phyloP scores from a whole-genome alignment of 2,113 vertebrate genomes.

The Hemicordylus capensis region DNA sequence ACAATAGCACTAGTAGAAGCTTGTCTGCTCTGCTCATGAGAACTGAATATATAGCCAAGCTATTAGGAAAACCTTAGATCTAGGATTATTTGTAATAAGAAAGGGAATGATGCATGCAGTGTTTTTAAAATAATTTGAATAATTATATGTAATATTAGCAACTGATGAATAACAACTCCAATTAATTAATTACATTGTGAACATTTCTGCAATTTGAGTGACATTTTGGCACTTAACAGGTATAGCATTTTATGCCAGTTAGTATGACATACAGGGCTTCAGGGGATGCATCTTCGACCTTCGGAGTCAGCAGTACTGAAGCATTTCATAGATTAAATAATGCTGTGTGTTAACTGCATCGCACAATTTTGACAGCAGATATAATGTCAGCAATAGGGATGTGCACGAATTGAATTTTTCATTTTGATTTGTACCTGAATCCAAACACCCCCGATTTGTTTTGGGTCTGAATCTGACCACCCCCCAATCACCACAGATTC shows the following conservation, averaged over 20 bases:
- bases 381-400: too few relatives aligned
- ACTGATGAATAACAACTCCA: neutral
- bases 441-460: too few relatives aligned
- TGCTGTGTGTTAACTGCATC: neutral
- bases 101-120: neutral
- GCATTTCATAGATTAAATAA: neutral
- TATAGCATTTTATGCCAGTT: slow-evolving; percentile 30
- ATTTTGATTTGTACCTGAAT: too few relatives aligned
- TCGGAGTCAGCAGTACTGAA: neutral
- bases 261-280: slow-evolving; percentile 20
- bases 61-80: neutral
- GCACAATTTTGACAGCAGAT: neutral
- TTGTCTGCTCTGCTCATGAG: slow-evolving; percentile 4
- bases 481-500: too few relatives aligned
- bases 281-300: slow-evolving; percentile 4
- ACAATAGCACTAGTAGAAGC: neutral
- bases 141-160: neutral
- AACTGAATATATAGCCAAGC: neutral
- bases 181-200: slow-evolving; percentile 16
- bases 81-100: neutral
- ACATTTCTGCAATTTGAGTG: slow-evolving; percentile 22
- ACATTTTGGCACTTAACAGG: slow-evolving; percentile 27
- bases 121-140: neutral
- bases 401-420: too few relatives aligned
- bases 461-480: too few relatives aligned